Evolutionary conservation across 2,797 vertebrate genomes (phyloP).

Genomic region (Cirrhinus mrigala): DNA sequence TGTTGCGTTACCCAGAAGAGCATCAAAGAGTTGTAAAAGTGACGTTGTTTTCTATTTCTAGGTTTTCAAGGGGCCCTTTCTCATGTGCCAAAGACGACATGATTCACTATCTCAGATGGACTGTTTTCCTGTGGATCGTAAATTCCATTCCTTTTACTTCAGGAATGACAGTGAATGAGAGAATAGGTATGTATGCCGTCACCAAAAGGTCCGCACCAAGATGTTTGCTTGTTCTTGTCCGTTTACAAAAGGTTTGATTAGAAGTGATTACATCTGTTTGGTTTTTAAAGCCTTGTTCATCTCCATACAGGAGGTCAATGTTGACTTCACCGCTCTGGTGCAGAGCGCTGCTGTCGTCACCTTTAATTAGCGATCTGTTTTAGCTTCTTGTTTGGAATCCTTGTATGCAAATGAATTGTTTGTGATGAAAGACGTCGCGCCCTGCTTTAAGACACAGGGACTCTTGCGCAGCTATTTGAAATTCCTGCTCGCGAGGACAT

Average conservation of each 20-base stretch:
- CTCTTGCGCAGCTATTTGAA: conserved; percentile 25
- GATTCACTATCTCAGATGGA: conserved; percentile 82
- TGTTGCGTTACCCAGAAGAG: conserved; percentile 23
- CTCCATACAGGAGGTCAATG: conserved; percentile 34
- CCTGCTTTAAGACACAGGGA: conserved; percentile 32
- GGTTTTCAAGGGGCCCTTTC: conserved; percentile 77
- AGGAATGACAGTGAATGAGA: conserved; percentile 85
- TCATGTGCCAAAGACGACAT: conserved; percentile 82
- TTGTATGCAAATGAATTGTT: conserved; percentile 50
- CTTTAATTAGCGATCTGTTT: conserved; percentile 49
- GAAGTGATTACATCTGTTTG: conserved; percentile 13
- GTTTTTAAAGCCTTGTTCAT: conserved; percentile 43
- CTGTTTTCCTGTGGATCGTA: conserved; percentile 83
- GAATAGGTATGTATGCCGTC: conserved; percentile 82
- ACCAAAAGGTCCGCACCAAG: conserved; percentile 10
- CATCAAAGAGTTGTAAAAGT: conserved; percentile 52
- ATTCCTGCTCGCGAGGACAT: conserved; percentile 18
- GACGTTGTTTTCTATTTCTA: conserved; percentile 73
- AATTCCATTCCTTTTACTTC: conserved; percentile 76
- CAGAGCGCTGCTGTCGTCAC: conserved; percentile 28
- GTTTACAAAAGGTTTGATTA: conserved; percentile 14
- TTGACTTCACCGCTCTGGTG: conserved; percentile 26
- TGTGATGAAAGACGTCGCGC: conserved; percentile 32
- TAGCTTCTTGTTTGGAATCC: conserved; percentile 42
- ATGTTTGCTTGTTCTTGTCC: conserved; percentile 14